These are phyloP conservation scores for Belonocnema kinseyi DNA, from an alignment of 1,140 invertebrate genomes.

Conservation along the genomic window DNA sequence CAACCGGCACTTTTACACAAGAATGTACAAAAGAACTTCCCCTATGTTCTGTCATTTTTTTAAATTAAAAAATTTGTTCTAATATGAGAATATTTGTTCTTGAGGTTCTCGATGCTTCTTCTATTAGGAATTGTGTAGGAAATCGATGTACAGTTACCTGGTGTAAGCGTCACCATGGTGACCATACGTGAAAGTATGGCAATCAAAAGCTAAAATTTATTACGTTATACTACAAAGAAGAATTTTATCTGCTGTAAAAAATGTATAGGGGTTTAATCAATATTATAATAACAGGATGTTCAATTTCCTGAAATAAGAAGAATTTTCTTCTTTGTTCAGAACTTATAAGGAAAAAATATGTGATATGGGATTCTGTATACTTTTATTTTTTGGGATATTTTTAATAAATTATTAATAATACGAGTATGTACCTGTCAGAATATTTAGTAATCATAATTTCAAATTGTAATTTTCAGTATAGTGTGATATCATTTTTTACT, in stretches of 20 bases:
- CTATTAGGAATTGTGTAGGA: not conserved
- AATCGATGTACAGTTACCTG: slow-evolving; percentile 50
- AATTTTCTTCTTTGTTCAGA: too few relatives aligned
- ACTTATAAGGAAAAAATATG: too few relatives aligned
- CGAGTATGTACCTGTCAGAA: too few relatives aligned
- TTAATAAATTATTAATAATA: too few relatives aligned
- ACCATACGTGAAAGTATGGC: slow-evolving; percentile 37
- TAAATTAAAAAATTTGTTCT: not conserved
- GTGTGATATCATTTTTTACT: too few relatives aligned
- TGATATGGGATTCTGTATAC: too few relatives aligned
- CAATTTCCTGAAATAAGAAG: too few relatives aligned
- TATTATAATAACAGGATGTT: too few relatives aligned
- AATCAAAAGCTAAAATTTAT: slow-evolving; percentile 12
- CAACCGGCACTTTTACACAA: slow-evolving; percentile 80
- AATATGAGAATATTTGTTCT: not conserved
- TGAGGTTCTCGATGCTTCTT: not conserved
- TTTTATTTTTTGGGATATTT: too few relatives aligned
- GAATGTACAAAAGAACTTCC: slow-evolving; percentile 75
- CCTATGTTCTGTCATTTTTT: slow-evolving; percentile 66
- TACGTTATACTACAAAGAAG: not conserved
- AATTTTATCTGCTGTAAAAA: not conserved
- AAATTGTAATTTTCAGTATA: too few relatives aligned
- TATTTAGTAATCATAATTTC: too few relatives aligned
- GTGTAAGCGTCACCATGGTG: slow-evolving; percentile 51
- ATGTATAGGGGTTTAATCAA: too few relatives aligned